Evolutionary conservation across 2,797 vertebrate species (phyloP).

Genomic region (Lophius americanus): DNA sequence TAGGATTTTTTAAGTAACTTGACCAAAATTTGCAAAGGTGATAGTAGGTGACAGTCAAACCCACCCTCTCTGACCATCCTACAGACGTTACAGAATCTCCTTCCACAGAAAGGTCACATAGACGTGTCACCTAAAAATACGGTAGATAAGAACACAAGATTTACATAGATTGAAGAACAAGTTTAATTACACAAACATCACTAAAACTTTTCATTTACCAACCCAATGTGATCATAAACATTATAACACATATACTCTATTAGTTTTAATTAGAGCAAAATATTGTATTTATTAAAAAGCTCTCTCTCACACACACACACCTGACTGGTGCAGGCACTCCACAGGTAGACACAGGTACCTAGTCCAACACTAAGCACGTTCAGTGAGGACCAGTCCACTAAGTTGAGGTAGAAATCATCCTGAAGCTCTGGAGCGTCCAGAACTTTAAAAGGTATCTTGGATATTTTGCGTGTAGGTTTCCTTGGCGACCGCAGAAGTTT

Average conservation of each 20-base stretch:
- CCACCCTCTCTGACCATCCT: conserved; percentile 97
- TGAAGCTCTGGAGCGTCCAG: conserved; percentile 97
- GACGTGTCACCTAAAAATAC: conserved; percentile 89
- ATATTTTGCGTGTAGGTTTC: conserved; percentile 98
- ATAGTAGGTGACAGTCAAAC: conserved; percentile 50
- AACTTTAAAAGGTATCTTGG: conserved; percentile 99
- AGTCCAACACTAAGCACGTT: conserved; percentile 97
- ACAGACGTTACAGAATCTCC: conserved; percentile 98
- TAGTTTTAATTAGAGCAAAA: neutral
- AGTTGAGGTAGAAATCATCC: conserved; percentile 98
- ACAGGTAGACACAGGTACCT: conserved; percentile 97
- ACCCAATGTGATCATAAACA: neutral
- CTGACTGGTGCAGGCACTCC: conserved; percentile 99
- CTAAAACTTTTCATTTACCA: neutral
- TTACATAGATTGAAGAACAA: neutral
- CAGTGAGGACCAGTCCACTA: conserved; percentile 99
- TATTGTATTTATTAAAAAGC: neutral
- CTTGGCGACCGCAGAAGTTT: conserved; percentile 95
- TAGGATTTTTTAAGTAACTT: neutral
- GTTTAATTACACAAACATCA: neutral
- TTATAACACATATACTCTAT: neutral
- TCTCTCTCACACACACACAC: conserved; percentile 43
- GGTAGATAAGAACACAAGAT: neutral
- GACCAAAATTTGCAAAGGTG: neutral
- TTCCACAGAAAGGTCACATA: conserved; percentile 97